phyloP scores from a whole-genome alignment of 2,888 invertebrate species.

The Stenodema calcarata region DNA sequence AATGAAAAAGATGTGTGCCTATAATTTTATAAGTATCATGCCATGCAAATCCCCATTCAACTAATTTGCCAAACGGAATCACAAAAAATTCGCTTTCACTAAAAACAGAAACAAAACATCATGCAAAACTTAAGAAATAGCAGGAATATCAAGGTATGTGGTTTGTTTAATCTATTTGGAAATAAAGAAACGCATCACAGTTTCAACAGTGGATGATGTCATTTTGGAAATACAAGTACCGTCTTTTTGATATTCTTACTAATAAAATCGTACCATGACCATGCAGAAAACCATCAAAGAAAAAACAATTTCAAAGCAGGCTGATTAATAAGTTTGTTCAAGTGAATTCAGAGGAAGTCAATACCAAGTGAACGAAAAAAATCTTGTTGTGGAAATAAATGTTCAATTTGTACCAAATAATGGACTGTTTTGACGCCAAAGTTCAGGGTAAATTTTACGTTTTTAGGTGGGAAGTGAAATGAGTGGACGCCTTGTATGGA shows the following conservation, averaged over 20 bases:
- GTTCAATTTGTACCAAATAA: too few species aligned
- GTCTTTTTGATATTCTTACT: conserved; percentile 42
- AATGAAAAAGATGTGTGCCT: conserved; percentile 30
- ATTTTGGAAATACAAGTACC: neutral
- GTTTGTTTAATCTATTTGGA: neutral
- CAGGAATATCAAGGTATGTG: conserved; percentile 36
- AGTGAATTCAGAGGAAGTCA: neutral
- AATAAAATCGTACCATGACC: neutral
- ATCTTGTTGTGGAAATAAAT: too few species aligned
- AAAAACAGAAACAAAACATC: neutral
- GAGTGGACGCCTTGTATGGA: neutral
- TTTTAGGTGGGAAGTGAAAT: too few species aligned
- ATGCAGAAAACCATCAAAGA: conserved; percentile 13
- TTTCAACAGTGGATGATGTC: neutral
- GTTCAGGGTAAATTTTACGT: too few species aligned
- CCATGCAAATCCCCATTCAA: conserved; percentile 36
- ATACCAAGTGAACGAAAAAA: too few species aligned
- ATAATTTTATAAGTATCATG: conserved; percentile 30
- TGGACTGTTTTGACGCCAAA: too few species aligned
- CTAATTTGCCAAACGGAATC: neutral
- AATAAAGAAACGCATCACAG: neutral
- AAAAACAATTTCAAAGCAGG: conserved; percentile 26
- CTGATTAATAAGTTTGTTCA: neutral
- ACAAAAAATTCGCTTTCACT: neutral
- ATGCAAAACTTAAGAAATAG: conserved; percentile 19